Conservation (phyloP, 2,113 vertebrate genomes). For the Xiphophorus maculatus region DNA sequence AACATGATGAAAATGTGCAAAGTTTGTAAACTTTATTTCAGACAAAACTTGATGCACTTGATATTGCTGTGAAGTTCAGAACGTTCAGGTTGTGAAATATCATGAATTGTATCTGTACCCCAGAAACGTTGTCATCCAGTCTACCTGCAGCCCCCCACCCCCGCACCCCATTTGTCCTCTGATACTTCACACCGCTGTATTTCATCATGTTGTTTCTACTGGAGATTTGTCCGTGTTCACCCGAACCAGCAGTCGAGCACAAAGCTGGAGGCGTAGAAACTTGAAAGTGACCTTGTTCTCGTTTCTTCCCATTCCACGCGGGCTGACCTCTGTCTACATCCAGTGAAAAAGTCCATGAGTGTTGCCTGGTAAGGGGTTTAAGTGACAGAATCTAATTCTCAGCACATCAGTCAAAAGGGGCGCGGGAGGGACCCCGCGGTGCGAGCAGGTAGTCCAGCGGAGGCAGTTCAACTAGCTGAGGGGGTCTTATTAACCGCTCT, state of each 20-base stretch:
- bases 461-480: constrained; percentile 50
- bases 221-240: constrained; percentile 8
- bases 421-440: constrained; percentile 38
- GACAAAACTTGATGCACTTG: too few species aligned
- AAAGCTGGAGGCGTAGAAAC: constrained; percentile 19
- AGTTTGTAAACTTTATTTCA: too few species aligned
- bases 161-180: too few species aligned
- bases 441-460: constrained; percentile 4
- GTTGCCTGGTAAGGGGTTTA: constrained; percentile 44
- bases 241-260: constrained; percentile 15
- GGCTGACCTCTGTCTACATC: constrained; percentile 27
- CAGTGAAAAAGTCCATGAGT: constrained; percentile 33
- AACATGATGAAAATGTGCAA: too few species aligned
- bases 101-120: background rate
- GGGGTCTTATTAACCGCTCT: constrained; percentile 17
- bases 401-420: constrained; percentile 66
- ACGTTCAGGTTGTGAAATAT: too few species aligned
- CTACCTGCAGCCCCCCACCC: too few species aligned
- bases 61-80: too few species aligned
- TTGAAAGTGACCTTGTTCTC: constrained; percentile 61
- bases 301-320: constrained; percentile 44
- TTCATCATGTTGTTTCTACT: background rate
- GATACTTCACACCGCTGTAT: too few species aligned
- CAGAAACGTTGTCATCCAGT: background rate
- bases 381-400: constrained; percentile 71